Base-by-base conservation (phyloP, 1,140 invertebrate species). In the Araneus ventricosus region DNA sequence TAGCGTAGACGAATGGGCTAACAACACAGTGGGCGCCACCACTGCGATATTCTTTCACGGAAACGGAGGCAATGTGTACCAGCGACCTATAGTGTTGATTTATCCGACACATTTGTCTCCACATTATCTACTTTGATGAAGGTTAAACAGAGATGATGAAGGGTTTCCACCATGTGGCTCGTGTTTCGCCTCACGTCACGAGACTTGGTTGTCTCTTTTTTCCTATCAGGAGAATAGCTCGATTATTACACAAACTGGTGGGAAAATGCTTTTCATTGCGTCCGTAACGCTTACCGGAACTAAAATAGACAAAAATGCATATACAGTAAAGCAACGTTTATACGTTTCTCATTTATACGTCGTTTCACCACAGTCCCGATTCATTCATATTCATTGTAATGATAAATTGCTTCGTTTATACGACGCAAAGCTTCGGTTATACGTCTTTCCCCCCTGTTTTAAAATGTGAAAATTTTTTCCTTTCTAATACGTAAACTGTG, bases 41-140 rank as follows among this genome's bases (percentile, higher is more conserved):
- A 57, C 8, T 57, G 45, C 24, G 39, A 52, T 84, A 84, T 84
- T 84, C 82, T 52, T 84, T 84, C 82, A 84, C 82, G 82, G 82
- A 84, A 84, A 75, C 17, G 34, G 30, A 75, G 70, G 30, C 70
- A 14, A 75, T 75, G 70, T 75, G 30, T 75, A 75, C 70, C 30
- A 75, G 70, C 34, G 30, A 75, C 27, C 39, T n/a, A 84, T 57
- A 84, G 41, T 57, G 45, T 22, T 52, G 41, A 57, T 84, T 57
- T 84, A 57, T 84, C 45, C 24, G n/a, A 30, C 39, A 84, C 82
- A 57, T 84, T 84, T 57, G 82, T 84, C 45, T 84, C 45, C 82
- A 57, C 82, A 84, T 57, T 84, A 84, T 84, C 82, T 84, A 1
- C 4, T 84, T 84, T 84, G 82, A 84, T 57, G 82, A 84, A 84